Evolutionary conservation across 2,888 invertebrate genomes (phyloP), one percentile per base, ranked within the genome.

Genomic region (Thecophora atra): DNA sequence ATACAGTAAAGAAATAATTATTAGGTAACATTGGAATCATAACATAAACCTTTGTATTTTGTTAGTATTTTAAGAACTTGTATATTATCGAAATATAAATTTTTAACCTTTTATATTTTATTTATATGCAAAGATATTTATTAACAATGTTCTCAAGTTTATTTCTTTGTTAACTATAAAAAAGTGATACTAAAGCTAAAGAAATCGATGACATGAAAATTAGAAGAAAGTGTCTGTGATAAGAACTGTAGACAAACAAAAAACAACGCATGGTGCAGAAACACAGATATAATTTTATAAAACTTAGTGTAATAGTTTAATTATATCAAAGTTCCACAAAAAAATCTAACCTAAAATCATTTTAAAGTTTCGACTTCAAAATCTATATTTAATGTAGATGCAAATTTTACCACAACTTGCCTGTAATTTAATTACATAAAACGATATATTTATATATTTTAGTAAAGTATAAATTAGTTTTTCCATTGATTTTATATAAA

Each of bases 211-310:
- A 58, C 15, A 58, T 26, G 15, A 58, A 11, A 58, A 58, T 13
- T 15, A 58, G 58, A 58, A 3, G 8, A 58, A 11, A 47, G 28
- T 58, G 19, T 58, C 58, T 58, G 58, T 58, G 58, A 58, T 58
- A 58, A 28, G 13, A 58, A 21, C 8, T 54, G 19, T 37, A 37
- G 21, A 17, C 58, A 58, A 28, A 8, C 24, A 58, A 58, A 15
- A 58, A 58, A 54, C 8, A n/a, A n/a, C n/a, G n/a, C n/a, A 58
- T 58, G 15, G 11, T 54, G n/a, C 24, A 21, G 24, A 21, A 54
- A 21, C 54, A 21, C 54, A 54, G 37, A 37, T 11, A 37, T 11
- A 37, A 37, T 37, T 37, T 37, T 37, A 37, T 37, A 37, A n/a
- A 54, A 3, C 19, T 11, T 54, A 21, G 4, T 51, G 4, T 51